Base-by-base conservation (phyloP, 1,140 invertebrate species). In the Euglossa dilemma region DNA sequence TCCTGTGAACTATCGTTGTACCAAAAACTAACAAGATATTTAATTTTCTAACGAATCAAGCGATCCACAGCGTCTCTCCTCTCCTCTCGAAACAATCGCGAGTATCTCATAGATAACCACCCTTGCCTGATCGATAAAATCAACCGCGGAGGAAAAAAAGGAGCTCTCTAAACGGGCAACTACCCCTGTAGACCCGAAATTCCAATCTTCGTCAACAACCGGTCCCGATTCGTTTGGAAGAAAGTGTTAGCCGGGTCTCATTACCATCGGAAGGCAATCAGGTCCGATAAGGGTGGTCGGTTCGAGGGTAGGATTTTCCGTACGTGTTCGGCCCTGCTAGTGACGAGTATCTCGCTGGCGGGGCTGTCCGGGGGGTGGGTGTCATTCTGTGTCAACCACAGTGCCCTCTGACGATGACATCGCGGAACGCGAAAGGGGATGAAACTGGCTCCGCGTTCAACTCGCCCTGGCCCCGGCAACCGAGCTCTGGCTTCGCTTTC, bases 341-440 rank as follows among this genome's bases (percentile, higher is more conserved):
- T 87, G 86, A 88, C 84, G 87, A 87, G 84, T 89, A 91, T 91
- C 87, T 87, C 77, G 87, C 67, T 80, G 63, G 36, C 78, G 81
- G 67, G 79, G 86, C 52, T 56, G 79, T 72, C 52, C 23, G 79
- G 82, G 82, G 76, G 74, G 77, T 84, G 92, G 91, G 93, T 93
- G 93, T 93, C 91, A 92, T 93, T 93, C 89, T 91, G 91, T 93
- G 93, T 94, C 93, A 94, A 93, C 93, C 91, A 80, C 93, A 94
- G 93, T 90, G 91, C 93, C 93, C 93, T 93, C 93, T 94, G 93
- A 93, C 92, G 91, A 94, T 94, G 93, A 94, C 93, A 94, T 90
- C 88, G 89, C 78, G 90, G 90, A 91, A 94, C 92, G 93, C 90
- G 92, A 92, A 93, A 94, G 92, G 93, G 93, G 93, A 93, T 92